phyloP scores from a whole-genome alignment of 1,140 invertebrate species.

The Euwallacea fornicatus region DNA sequence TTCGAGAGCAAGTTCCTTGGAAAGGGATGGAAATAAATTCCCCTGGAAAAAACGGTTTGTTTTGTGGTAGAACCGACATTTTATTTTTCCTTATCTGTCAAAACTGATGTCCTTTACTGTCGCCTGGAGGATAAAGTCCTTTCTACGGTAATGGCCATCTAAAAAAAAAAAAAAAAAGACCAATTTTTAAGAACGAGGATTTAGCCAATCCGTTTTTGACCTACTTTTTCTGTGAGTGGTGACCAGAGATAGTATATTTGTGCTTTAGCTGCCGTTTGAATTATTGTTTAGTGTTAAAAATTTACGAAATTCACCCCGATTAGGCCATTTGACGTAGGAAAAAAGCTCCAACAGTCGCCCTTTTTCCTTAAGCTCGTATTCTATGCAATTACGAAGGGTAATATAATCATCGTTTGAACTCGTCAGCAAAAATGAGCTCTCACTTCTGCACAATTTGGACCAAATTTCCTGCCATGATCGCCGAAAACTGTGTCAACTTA shows the following conservation, averaged over 20 bases:
- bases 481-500: background rate
- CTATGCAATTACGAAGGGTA: background rate
- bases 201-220: constrained; percentile 6
- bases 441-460: background rate
- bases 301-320: too few relatives aligned
- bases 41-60: background rate
- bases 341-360: background rate
- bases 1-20: background rate
- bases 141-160: background rate
- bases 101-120: background rate
- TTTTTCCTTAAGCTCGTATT: background rate
- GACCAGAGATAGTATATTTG: too few relatives aligned
- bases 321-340: background rate
- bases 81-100: background rate
- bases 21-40: background rate
- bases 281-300: too few relatives aligned
- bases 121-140: constrained; percentile 2
- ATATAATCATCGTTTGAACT: background rate
- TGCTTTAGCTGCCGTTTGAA: too few relatives aligned
- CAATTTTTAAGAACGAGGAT: background rate
- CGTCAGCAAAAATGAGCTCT: constrained; percentile 1
- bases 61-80: background rate
- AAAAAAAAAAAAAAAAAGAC: constrained; percentile 4
- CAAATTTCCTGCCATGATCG: background rate
- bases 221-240: background rate